Conservation (phyloP, 2,888 invertebrate species). For the Diplolepis rosae region DNA sequence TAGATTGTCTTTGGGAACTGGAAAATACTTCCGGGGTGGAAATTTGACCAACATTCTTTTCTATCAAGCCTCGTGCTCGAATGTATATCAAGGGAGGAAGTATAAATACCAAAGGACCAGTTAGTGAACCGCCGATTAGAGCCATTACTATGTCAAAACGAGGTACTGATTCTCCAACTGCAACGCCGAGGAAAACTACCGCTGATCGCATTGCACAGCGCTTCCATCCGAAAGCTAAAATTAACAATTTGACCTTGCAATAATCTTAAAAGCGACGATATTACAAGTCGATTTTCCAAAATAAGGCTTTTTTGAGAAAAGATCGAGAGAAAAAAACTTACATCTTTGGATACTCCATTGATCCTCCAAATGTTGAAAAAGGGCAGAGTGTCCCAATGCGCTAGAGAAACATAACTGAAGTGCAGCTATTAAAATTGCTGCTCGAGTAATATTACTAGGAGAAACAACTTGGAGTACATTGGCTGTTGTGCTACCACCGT, state of each 20-base stretch:
- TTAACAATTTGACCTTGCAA: no score
- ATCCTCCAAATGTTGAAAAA: conserved; percentile 89
- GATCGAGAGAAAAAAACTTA: no score
- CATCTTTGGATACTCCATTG: conserved; percentile 83
- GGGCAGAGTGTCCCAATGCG: conserved; percentile 85
- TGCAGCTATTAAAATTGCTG: conserved; percentile 84
- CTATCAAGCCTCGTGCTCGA: conserved; percentile 77
- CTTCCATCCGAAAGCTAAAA: conserved; percentile 84
- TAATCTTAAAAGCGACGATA: no score
- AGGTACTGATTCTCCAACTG: conserved; percentile 88
- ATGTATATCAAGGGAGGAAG: conserved; percentile 89
- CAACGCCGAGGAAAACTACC: conserved; percentile 82
- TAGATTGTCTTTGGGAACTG: conserved; percentile 49
- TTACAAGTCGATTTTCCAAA: no score
- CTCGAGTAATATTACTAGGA: conserved; percentile 78
- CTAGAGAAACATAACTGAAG: conserved; percentile 86
- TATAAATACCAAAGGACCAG: conserved; percentile 88
- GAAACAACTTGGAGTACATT: conserved; percentile 83
- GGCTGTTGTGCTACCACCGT: conserved; percentile 78
- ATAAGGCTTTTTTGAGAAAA: background rate
- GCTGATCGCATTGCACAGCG: conserved; percentile 83
- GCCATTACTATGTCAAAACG: conserved; percentile 91
- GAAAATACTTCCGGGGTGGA: conserved; percentile 54
- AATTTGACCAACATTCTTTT: conserved; percentile 30
- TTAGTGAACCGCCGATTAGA: conserved; percentile 88